Base-by-base conservation (phyloP, 2,113 vertebrate genomes). In the Phalacrocorax carbo region DNA sequence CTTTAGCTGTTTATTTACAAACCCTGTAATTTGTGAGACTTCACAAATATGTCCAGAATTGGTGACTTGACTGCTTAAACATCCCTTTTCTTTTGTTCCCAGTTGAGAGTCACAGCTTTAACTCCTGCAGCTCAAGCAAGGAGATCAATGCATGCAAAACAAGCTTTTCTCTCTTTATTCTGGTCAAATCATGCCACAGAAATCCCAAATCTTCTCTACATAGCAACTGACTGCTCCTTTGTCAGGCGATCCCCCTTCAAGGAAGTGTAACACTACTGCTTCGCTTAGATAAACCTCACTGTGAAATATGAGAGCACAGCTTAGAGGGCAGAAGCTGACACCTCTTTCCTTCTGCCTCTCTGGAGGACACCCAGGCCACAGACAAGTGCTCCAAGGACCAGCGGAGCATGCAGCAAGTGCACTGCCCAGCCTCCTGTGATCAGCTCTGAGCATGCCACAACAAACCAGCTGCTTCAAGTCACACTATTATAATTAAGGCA, bases 361-460 rank as follows among this genome's bases (percentile, higher is more conserved):
- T 2, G 2, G 46, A 54, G 30, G 15, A 55, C 11, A 55, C 5
- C 15, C n/a, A 68, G 30, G 48, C 36, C 30, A 51, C 46, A 79
- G 21, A 32, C 25, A 42, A 26, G 46, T 9, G 54, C 44, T 60
- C 42, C 23, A 38, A 66, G 89, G 66, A 30, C 36, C 36, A 34
- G 44, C 0, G 0, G 38, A 36, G 46, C 60, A 73, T 46, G 5
- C 7, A 5, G 27, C 0, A 2, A 75, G 25, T 3, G 11, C 36
- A n/a, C 2, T 13, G 54, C 54, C 46, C 1, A 0, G 46, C 51
- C 38, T 80, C 14, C 66, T 4, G 0, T 13, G 22, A 48, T 11
- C 30, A 78, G 69, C 48, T 78, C 70, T 21, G 34, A 48, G 60
- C 14, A 7, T 13, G 22, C 14, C 65, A 44, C 46, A 40, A 44